These are phyloP conservation scores for Halichondria panicea DNA, from an alignment of 37 sponge, comb jelly and placozoan genomes.

Conservation along the genomic window DNA sequence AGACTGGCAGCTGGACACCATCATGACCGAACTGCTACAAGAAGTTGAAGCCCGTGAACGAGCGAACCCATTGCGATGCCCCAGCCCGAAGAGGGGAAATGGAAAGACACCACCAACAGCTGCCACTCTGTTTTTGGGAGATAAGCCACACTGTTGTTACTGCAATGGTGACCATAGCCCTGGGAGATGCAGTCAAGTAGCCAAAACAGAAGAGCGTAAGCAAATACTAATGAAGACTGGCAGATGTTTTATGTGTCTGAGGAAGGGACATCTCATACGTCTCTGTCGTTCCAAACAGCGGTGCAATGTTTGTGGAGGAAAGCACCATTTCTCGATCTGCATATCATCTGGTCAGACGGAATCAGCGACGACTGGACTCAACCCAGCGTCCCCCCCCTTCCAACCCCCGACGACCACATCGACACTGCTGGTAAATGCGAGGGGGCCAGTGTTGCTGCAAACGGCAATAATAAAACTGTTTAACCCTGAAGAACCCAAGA, in stretches of 20 bases:
- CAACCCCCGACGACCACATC: constrained; percentile 8
- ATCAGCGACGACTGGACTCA: not conserved
- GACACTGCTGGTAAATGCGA: constrained; percentile 9
- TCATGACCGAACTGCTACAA: too few species aligned
- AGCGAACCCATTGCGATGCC: too few species aligned
- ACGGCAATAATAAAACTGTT: constrained; percentile 7
- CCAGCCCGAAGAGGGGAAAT: too few species aligned
- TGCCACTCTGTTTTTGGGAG: too few species aligned
- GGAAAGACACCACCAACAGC: too few species aligned
- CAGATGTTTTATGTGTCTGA: constrained; percentile 32
- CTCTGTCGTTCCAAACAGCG: constrained; percentile 3
- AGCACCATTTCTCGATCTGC: constrained; percentile 42
- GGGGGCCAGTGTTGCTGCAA: constrained; percentile 12
- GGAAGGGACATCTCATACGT: constrained; percentile 17
- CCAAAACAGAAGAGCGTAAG: not conserved
- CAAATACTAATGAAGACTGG: constrained; percentile 26
- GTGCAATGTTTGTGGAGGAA: constrained; percentile 23
- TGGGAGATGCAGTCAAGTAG: not conserved
- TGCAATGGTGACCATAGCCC: constrained; percentile 21
- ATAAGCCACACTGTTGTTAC: too few species aligned
- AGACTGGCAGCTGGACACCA: too few species aligned
- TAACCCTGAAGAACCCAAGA: constrained; percentile 5
- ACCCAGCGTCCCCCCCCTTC: constrained; percentile 3
- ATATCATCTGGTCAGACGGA: not conserved
- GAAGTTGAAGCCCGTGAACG: too few species aligned